phyloP scores from a whole-genome alignment of 2,113 vertebrate genomes.

The Phylloscopus whistleri region DNA sequence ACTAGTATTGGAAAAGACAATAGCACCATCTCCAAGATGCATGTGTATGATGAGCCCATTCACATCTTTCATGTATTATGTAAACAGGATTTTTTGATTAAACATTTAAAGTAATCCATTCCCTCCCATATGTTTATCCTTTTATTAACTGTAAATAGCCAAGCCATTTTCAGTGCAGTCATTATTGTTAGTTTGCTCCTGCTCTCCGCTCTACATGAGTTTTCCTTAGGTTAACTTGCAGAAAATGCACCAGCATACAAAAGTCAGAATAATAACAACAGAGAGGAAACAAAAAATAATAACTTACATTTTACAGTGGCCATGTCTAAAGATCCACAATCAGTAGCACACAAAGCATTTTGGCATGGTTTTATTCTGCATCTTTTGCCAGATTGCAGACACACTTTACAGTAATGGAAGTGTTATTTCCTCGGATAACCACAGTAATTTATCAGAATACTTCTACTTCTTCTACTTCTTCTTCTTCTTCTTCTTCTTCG shows the following conservation, averaged over 20 bases:
- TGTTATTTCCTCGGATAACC: not conserved
- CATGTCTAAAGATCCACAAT: not conserved
- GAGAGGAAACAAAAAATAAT: not conserved
- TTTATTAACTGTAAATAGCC: not conserved
- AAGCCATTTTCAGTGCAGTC: not conserved
- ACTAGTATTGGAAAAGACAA: not conserved
- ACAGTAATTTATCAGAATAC: not conserved
- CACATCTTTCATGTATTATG: not conserved
- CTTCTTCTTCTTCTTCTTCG: not conserved
- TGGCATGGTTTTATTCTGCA: not conserved
- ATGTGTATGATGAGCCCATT: not conserved
- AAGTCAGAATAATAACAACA: not conserved
- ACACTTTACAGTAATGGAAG: not conserved
- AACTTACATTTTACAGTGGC: not conserved
- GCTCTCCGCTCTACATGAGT: not conserved
- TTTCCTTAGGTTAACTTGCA: not conserved
- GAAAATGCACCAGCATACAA: not conserved
- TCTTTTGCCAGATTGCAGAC: not conserved
- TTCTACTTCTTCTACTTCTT: not conserved
- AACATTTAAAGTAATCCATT: conserved; percentile 1
- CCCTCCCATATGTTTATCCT: not conserved
- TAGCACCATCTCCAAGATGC: not conserved
- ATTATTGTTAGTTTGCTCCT: not conserved
- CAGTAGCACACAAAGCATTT: not conserved
- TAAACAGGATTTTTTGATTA: conserved; percentile 13